Percentiles rank a stretch among this genome's conserved stretches.
phyloP scores from a whole-genome alignment of 2,113 vertebrate species.

The Verasper variegatus region DNA sequence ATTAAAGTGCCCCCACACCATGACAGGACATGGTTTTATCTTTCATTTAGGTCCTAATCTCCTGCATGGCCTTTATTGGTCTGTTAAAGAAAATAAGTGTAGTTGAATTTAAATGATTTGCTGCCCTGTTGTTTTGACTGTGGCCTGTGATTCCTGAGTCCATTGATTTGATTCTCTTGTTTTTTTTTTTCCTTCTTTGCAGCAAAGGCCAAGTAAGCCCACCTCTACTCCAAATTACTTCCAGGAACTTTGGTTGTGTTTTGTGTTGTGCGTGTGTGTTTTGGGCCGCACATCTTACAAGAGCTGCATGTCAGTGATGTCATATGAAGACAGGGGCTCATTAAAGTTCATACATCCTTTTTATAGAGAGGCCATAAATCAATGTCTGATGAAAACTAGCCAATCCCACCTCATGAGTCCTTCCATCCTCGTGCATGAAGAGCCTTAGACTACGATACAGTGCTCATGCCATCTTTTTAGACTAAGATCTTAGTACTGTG shows the following conservation, averaged over 20 bases:
- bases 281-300: slow-evolving; percentile 90
- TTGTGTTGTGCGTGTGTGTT: slow-evolving; percentile 96
- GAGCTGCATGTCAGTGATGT: slow-evolving; percentile 90
- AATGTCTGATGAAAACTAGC: slow-evolving; percentile 81
- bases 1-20: slow-evolving; percentile 29
- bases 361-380: slow-evolving; percentile 60
- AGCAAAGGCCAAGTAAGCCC: slow-evolving; percentile 92
- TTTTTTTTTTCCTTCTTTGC: slow-evolving; percentile 82
- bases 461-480: slow-evolving; percentile 79
- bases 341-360: slow-evolving; percentile 45
- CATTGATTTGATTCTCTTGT: slow-evolving; percentile 70
- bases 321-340: slow-evolving; percentile 67
- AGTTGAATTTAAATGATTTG: slow-evolving; percentile 14
- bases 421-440: slow-evolving; percentile 84
- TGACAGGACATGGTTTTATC: background rate
- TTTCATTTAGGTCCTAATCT: background rate
- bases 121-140: slow-evolving; percentile 24
- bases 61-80: slow-evolving; percentile 47
- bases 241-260: slow-evolving; percentile 91
- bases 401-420: slow-evolving; percentile 80
- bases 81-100: slow-evolving; percentile 4
- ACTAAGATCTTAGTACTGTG: slow-evolving; percentile 78
- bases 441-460: slow-evolving; percentile 74
- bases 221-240: slow-evolving; percentile 75
- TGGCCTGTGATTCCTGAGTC: slow-evolving; percentile 20